Percentiles rank a stretch among this genome's conserved stretches.
phyloP scores from a whole-genome alignment of 2,888 invertebrate genomes.

The Yponomeuta sedellus region DNA sequence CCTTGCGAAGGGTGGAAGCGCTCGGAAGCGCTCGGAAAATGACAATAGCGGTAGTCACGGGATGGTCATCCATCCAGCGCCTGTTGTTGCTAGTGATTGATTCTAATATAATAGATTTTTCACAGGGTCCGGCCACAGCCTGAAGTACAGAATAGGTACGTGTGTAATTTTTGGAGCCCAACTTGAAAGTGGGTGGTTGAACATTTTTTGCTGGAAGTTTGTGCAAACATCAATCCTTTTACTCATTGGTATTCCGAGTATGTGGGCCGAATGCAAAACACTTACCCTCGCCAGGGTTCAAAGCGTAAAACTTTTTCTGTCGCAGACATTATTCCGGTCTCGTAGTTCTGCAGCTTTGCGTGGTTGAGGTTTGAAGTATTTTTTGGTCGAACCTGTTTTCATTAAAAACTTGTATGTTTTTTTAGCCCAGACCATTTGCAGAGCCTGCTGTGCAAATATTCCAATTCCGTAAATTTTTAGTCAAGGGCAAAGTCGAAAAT shows the following conservation, averaged over 20 bases:
- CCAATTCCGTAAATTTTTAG: background rate
- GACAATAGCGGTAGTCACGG: too few species aligned
- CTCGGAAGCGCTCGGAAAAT: too few species aligned
- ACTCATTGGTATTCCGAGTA: conserved; percentile 68
- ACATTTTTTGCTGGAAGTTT: conserved; percentile 33
- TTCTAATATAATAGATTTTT: too few species aligned
- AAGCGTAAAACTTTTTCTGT: conserved; percentile 72
- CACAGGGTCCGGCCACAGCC: too few species aligned
- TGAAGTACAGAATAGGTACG: too few species aligned
- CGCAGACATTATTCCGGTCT: conserved; percentile 71
- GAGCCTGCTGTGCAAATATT: conserved; percentile 23
- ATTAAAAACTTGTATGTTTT: conserved; percentile 58
- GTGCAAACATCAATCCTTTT: conserved; percentile 65
- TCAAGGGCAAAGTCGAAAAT: background rate
- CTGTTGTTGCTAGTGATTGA: too few species aligned
- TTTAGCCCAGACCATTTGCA: conserved; percentile 27
- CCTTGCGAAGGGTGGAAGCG: too few species aligned
- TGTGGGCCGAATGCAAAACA: conserved; percentile 70
- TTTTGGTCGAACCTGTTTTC: conserved; percentile 63
- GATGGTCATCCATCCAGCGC: too few species aligned
- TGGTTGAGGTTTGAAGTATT: conserved; percentile 69
- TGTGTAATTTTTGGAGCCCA: conserved; percentile 13
- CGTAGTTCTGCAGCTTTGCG: conserved; percentile 69
- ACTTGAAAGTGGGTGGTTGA: conserved; percentile 22
- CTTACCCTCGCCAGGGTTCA: conserved; percentile 70